Evolutionary conservation across 1,140 invertebrate species (phyloP).

Genomic region (Colletes latitarsis): DNA sequence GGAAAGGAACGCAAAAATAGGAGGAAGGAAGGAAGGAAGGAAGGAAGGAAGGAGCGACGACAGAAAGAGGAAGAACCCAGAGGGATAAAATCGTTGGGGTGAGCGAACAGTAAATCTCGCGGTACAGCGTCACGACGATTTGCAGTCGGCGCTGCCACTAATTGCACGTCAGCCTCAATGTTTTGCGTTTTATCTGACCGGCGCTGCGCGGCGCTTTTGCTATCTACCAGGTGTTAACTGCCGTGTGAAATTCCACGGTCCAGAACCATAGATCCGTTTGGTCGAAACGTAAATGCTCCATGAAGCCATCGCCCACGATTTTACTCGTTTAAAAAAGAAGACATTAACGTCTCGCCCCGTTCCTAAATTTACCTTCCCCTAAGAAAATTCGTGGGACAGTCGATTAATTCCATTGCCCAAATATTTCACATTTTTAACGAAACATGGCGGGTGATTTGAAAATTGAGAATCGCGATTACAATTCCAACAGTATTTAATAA

Average conservation of each 20-base stretch:
- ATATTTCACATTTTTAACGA: no score
- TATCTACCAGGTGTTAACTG: conserved; percentile 58
- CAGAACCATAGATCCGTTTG: conserved; percentile 24
- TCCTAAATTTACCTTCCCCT: neutral
- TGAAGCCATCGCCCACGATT: conserved; percentile 52
- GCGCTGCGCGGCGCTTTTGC: conserved; percentile 22
- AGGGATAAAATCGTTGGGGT: conserved; percentile 15
- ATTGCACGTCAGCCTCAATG: conserved; percentile 59
- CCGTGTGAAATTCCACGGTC: conserved; percentile 53
- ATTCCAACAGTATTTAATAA: no score
- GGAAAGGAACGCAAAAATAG: conserved; percentile 8
- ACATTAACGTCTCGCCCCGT: neutral
- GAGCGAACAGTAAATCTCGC: conserved; percentile 48
- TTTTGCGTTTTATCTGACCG: conserved; percentile 64
- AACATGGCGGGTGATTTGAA: no score
- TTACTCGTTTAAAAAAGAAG: conserved; percentile 35
- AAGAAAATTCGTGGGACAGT: neutral
- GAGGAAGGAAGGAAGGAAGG: neutral
- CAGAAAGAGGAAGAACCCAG: neutral
- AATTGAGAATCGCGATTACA: no score
- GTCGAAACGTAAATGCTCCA: conserved; percentile 45
- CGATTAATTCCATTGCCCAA: neutral
- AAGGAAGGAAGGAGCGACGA: neutral
- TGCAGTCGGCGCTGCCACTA: conserved; percentile 57
- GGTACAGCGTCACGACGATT: conserved; percentile 51